Base-by-base conservation (phyloP, 1,140 invertebrate species). In the Helicoverpa armigera region DNA sequence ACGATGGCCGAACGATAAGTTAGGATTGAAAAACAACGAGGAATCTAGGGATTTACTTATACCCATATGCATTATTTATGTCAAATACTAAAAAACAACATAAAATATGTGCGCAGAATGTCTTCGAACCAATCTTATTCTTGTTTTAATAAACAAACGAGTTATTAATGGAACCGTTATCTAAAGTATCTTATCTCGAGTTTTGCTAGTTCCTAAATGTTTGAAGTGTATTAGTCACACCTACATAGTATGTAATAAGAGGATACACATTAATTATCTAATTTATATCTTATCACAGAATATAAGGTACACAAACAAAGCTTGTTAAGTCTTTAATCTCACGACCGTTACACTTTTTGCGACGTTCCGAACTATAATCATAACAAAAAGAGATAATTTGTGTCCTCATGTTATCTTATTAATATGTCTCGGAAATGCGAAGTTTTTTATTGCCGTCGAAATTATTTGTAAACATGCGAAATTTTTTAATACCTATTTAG, bases 181-280 rank as follows among this genome's bases (percentile, higher is more conserved):
- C 35, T 43, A 43, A 23, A 7, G 35, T 43, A 43, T 43, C 35
- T 43, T 43, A 43, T 43, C 35, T 43, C 5, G 35, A 43, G 35
- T 43, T 43, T 43, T 43, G 35, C 5, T 9, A 43, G 35, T 43
- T 43, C 35, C 35, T 43, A 43, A 43, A 43, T 43, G 9, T 43
- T 43, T 43, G 9, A 43, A 43, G 35, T 43, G 35, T 43, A 7
- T 43, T 43, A 43, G 35, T 60, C 11, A 60, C 16, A 60, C 23
- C 1, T 16, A 35, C 14, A 0, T 43, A 65, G 7, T 65, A 16
- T 5, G n/a, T 4, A 48, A 16, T 4, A 48, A 16, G 63, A 65
- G 63, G 13, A 43, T n/a, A 63, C 12, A 63, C 61, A 63, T 31
- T 63, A 43, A 13, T 65, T 65, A 65, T 29, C 63, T 65, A 65